Evolutionary conservation across 2,888 invertebrate genomes (phyloP).

Genomic region (Magallana nippona): DNA sequence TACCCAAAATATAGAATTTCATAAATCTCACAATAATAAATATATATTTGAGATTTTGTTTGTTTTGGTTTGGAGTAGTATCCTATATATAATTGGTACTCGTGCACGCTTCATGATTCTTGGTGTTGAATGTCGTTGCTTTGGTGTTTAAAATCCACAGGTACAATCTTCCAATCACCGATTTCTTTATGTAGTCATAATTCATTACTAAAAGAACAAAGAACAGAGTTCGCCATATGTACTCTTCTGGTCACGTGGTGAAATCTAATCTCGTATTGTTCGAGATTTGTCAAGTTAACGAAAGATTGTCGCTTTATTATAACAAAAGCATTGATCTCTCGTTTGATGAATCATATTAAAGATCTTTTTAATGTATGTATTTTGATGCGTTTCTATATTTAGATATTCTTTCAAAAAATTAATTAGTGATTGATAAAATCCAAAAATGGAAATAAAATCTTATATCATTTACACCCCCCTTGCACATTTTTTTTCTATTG

Average conservation of each 20-base stretch:
- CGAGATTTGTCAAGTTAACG: slow-evolving; percentile 32
- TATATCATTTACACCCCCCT: background rate
- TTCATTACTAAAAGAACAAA: background rate
- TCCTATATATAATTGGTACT: too few relatives aligned
- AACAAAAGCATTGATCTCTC: slow-evolving; percentile 5
- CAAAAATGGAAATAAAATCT: background rate
- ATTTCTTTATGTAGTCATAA: background rate
- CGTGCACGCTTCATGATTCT: background rate
- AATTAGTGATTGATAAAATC: background rate
- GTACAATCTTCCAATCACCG: background rate
- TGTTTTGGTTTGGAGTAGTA: too few relatives aligned
- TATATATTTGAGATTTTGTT: too few relatives aligned
- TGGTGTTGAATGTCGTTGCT: background rate
- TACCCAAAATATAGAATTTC: too few relatives aligned
- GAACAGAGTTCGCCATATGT: background rate
- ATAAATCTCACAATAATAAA: too few relatives aligned
- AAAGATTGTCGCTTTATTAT: slow-evolving; percentile 18
- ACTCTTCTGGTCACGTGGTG: slow-evolving; percentile 27
- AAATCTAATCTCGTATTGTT: slow-evolving; percentile 21
- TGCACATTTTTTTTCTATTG: background rate
- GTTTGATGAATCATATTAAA: background rate
- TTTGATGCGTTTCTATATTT: background rate
- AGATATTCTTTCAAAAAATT: background rate
- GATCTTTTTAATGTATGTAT: slow-evolving; percentile 18
- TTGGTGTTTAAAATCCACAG: background rate